Conservation (phyloP, 1,140 invertebrate species). For the Aphaenogaster floridana region DNA sequence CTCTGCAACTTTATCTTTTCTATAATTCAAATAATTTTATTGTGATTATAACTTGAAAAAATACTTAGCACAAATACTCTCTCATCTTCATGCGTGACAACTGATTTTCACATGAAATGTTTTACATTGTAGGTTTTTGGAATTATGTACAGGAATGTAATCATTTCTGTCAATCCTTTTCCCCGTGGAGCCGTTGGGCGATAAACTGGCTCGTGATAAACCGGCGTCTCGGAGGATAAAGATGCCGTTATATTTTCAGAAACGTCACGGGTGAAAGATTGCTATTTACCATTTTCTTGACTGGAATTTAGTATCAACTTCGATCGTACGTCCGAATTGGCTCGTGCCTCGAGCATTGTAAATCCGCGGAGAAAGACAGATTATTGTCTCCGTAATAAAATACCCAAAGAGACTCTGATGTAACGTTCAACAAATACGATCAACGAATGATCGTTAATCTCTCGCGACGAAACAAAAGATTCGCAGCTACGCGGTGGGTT, state of each 20-base stretch:
- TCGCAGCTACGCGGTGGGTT: not conserved
- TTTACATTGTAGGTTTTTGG: not conserved
- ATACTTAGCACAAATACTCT: conserved; percentile 9
- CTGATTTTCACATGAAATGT: not conserved
- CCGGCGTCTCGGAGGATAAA: conserved; percentile 27
- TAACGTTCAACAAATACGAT: conserved; percentile 17
- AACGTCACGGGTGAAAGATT: conserved; percentile 30
- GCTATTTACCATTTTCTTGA: conserved; percentile 47
- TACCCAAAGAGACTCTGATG: not conserved
- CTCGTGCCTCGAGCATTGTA: not conserved
- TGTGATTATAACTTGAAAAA: not conserved
- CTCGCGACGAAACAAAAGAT: not conserved
- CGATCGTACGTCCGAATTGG: conserved; percentile 5
- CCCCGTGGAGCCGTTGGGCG: not conserved
- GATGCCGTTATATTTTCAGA: conserved; percentile 57
- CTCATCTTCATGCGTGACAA: not conserved
- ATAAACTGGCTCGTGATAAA: conserved; percentile 54
- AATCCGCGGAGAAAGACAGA: conserved; percentile 1
- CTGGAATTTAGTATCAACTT: conserved; percentile 44
- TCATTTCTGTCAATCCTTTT: conserved; percentile 49
- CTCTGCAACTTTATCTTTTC: not conserved
- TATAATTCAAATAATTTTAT: not conserved
- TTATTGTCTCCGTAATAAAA: conserved; percentile 10
- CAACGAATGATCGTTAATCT: not conserved
- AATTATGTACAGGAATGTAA: not conserved